A percentile compares a stretch with the other conserved stretches of the same genome.
Conservation (phyloP, 2,888 invertebrate genomes). For the Galeopsomyia nigrocyanea region DNA sequence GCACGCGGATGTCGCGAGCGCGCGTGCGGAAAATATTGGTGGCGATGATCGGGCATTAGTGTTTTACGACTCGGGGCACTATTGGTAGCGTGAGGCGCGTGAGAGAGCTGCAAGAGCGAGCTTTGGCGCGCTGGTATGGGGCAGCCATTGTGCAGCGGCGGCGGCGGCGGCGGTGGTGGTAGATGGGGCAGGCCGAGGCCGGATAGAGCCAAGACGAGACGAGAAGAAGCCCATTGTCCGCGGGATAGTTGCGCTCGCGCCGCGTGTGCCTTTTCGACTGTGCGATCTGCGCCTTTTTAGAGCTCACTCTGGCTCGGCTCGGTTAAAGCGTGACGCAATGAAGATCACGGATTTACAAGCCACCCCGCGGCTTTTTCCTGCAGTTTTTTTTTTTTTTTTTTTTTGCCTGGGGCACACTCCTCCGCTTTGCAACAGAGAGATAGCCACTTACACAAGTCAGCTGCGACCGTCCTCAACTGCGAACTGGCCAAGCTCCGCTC, state of each 20-base stretch:
- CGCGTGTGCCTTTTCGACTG: conserved; percentile 12
- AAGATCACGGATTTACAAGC: conserved; percentile 58
- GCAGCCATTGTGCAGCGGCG: conserved; percentile 7
- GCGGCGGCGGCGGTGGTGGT: no score
- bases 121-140: conserved; percentile 41
- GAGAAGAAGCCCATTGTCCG: no score
- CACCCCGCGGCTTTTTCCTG: conserved; percentile 20
- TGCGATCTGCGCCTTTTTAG: not conserved
- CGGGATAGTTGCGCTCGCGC: not conserved
- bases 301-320: conserved; percentile 6
- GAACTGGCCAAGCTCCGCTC: no score
- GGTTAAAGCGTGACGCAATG: conserved; percentile 58
- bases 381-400: not conserved
- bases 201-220: no score
- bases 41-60: conserved; percentile 66
- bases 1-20: no score
- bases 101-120: no score
- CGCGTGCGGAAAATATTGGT: conserved; percentile 49
- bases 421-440: no score
- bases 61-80: conserved; percentile 64
- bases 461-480: not conserved
- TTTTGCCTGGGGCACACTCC: not conserved
- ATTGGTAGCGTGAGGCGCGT: conserved; percentile 63
- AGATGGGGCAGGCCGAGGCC: no score
- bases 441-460: no score